phyloP scores from a whole-genome alignment of 2,113 vertebrate species.

The Desmodus rotundus region DNA sequence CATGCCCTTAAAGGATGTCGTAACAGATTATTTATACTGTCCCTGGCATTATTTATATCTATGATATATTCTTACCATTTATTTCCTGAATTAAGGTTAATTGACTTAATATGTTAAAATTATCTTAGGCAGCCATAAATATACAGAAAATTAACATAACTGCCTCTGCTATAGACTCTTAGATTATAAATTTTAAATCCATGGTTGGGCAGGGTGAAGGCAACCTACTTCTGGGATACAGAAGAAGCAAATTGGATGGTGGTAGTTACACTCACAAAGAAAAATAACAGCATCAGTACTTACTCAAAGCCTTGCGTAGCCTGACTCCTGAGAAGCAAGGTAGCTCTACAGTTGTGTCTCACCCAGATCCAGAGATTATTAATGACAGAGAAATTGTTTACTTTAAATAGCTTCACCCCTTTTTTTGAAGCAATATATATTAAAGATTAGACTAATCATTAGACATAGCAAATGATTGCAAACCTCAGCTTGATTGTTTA shows the following conservation, averaged over 20 bases:
- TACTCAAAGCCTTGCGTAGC: not conserved
- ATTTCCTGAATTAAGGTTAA: slow-evolving; percentile 20
- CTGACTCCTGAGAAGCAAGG: not conserved
- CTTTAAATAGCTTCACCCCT: not conserved
- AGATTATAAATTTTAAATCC: not conserved
- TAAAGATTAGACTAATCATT: slow-evolving; percentile 10
- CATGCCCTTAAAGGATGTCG: not conserved
- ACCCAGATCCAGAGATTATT: not conserved
- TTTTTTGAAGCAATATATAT: not conserved
- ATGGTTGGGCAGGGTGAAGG: not conserved
- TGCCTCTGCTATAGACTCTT: not conserved
- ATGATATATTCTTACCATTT: not conserved
- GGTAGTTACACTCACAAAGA: not conserved
- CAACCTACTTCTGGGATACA: not conserved
- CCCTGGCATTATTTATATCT: not conserved
- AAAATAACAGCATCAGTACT: not conserved
- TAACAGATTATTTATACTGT: not conserved
- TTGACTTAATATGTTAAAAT: slow-evolving; percentile 11
- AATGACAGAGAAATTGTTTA: slow-evolving; percentile 29
- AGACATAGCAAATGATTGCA: slow-evolving; percentile 27
- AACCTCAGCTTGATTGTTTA: slow-evolving; percentile 35
- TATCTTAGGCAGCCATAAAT: not conserved
- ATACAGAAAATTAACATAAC: not conserved
- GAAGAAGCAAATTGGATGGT: not conserved
- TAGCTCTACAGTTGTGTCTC: not conserved